phyloP scores from a whole-genome alignment of 2,113 vertebrate genomes.

The Nerophis lumbriciformis region DNA sequence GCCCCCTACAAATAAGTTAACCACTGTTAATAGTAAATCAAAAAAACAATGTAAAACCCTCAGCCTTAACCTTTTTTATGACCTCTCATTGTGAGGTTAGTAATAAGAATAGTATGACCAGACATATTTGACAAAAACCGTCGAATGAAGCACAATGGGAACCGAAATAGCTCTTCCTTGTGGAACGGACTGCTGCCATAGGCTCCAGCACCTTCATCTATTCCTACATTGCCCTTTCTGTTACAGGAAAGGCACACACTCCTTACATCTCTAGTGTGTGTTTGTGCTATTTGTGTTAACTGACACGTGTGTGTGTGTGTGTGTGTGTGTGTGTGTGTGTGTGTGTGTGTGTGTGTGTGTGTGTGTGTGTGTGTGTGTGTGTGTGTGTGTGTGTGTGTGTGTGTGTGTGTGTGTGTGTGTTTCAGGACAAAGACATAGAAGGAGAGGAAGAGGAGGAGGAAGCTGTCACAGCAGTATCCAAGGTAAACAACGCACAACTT shows the following conservation, averaged over 20 bases:
- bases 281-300: conserved; percentile 41
- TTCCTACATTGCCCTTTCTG: conserved; percentile 17
- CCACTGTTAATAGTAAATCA: background rate
- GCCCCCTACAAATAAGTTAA: background rate
- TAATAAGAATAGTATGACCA: background rate
- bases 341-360: conserved; percentile 32
- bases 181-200: background rate
- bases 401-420: conserved; percentile 37
- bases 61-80: no score
- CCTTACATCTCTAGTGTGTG: conserved; percentile 11
- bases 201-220: conserved; percentile 4
- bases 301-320: conserved; percentile 15
- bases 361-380: conserved; percentile 33
- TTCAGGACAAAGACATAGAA: conserved; percentile 62
- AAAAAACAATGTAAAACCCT: background rate
- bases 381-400: conserved; percentile 34
- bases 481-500: conserved; percentile 52
- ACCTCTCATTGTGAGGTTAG: background rate
- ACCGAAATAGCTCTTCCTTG: conserved; percentile 26
- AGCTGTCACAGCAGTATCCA: conserved; percentile 41
- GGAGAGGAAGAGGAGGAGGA: conserved; percentile 65
- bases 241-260: conserved; percentile 30
- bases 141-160: conserved; percentile 31
- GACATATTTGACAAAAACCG: conserved; percentile 2
- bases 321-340: conserved; percentile 35